phyloP scores from a whole-genome alignment of 2,113 vertebrate genomes.

The Gnathonemus longibarbis region DNA sequence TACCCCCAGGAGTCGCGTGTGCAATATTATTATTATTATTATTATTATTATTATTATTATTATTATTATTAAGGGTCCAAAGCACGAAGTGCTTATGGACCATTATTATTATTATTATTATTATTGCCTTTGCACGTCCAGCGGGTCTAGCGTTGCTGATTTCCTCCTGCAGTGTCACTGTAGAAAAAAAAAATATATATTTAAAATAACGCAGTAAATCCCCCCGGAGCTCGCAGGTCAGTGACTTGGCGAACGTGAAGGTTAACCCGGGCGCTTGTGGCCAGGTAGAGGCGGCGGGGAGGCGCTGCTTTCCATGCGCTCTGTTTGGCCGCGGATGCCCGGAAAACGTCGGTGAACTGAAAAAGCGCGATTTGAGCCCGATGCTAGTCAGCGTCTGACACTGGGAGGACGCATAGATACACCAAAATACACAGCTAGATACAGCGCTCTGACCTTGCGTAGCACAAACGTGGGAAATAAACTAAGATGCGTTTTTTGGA shows the following conservation, averaged over 20 bases:
- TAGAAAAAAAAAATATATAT: not conserved
- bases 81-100: no score
- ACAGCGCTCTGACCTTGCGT: not conserved
- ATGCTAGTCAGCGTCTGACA: not conserved
- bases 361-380: not conserved
- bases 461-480: not conserved
- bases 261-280: not conserved
- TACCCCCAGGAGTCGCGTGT: not conserved
- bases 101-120: not conserved
- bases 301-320: not conserved
- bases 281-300: not conserved
- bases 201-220: not conserved
- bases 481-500: not conserved
- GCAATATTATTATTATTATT: not conserved
- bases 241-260: conserved; percentile 14
- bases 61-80: not conserved
- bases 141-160: not conserved
- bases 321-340: not conserved
- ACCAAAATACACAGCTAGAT: not conserved
- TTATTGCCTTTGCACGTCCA: not conserved
- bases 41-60: not conserved
- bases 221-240: not conserved
- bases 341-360: not conserved
- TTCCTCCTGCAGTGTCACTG: not conserved
- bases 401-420: not conserved